phyloP scores from a whole-genome alignment of 2,797 vertebrate species.

The Bradypus variegatus region DNA sequence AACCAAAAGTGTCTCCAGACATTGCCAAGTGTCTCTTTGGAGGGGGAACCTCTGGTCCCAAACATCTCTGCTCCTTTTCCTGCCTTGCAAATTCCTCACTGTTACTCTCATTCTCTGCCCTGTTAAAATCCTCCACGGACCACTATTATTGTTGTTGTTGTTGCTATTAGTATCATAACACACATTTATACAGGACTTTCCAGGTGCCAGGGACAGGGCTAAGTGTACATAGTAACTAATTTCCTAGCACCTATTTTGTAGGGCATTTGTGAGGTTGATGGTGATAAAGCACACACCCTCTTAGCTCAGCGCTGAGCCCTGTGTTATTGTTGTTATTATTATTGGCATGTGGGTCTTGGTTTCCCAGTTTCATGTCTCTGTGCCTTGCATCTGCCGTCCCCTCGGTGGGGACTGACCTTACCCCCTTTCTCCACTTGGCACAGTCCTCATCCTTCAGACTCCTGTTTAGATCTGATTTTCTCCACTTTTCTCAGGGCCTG shows the following conservation, averaged over 20 bases:
- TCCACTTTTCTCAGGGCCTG: neutral
- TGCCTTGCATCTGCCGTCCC: neutral
- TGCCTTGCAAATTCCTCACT: neutral
- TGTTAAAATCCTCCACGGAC: neutral
- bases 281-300: too few species aligned
- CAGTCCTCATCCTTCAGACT: neutral
- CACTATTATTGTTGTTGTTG: neutral
- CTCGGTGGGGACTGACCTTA: rapidly evolving
- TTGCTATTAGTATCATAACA: neutral
- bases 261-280: neutral
- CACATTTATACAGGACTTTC: neutral
- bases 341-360: rapidly evolving
- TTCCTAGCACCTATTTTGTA: neutral
- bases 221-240: rapidly evolving
- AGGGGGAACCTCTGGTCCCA: neutral
- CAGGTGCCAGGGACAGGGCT: neutral
- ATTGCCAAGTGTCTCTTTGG: neutral
- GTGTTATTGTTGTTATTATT: neutral
- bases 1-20: neutral
- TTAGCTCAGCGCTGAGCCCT: neutral
- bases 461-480: neutral
- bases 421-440: neutral
- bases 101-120: neutral
- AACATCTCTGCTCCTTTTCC: neutral
- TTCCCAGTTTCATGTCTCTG: rapidly evolving